These are phyloP conservation scores for Seriola quinqueradiata DNA, from an alignment of 2,113 vertebrate genomes.

Conservation along the genomic window DNA sequence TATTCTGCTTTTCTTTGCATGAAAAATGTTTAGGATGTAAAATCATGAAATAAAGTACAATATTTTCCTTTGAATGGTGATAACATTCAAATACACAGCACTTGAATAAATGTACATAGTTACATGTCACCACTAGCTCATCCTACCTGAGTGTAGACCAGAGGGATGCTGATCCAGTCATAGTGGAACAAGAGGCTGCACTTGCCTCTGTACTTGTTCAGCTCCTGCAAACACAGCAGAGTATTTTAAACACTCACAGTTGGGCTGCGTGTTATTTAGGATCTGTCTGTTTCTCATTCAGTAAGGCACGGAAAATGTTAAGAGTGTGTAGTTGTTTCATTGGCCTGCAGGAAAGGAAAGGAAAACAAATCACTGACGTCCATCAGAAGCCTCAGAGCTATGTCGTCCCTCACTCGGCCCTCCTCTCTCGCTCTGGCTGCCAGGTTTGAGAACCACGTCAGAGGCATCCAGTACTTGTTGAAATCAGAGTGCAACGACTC, in stretches of 20 bases:
- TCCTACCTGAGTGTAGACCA: constrained; percentile 91
- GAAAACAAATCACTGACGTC: constrained; percentile 79
- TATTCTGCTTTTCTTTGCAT: too few relatives aligned
- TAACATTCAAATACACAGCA: too few relatives aligned
- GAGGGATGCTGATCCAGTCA: constrained; percentile 94
- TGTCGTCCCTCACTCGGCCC: constrained; percentile 86
- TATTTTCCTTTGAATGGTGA: too few relatives aligned
- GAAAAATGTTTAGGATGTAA: too few relatives aligned
- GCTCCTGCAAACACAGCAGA: constrained; percentile 84
- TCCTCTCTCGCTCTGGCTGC: constrained; percentile 87
- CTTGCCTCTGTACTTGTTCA: constrained; percentile 91
- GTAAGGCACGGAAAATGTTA: not conserved
- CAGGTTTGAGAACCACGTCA: constrained; percentile 93
- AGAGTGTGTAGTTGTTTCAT: not conserved
- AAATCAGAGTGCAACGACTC: constrained; percentile 91
- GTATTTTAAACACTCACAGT: not conserved
- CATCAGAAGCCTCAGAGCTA: constrained; percentile 90
- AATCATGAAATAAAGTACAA: too few relatives aligned
- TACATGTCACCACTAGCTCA: not conserved
- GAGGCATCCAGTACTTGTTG: constrained; percentile 95
- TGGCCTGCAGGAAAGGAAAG: not conserved
- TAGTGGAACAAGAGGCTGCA: constrained; percentile 93
- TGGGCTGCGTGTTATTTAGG: not conserved
- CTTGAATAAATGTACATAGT: not conserved
- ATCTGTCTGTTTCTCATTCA: too few relatives aligned